phyloP scores from a whole-genome alignment of 2,113 vertebrate species.

The Megaceryle maxima region DNA sequence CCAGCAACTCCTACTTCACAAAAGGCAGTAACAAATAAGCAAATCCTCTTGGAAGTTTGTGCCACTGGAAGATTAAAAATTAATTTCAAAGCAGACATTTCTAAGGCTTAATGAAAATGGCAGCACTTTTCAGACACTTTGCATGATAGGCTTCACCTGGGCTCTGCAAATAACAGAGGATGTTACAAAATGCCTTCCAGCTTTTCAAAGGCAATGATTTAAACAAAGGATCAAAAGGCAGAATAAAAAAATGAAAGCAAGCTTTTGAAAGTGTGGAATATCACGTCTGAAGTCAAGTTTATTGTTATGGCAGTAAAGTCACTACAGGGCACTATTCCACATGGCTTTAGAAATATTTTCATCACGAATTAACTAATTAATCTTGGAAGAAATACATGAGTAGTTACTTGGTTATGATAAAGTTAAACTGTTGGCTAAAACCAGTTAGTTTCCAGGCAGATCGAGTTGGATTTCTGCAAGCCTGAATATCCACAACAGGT shows the following conservation, averaged over 20 bases:
- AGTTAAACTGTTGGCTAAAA: not conserved
- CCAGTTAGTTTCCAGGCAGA: not conserved
- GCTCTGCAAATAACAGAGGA: not conserved
- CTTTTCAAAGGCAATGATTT: conserved; percentile 8
- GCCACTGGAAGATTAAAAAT: conserved; percentile 14
- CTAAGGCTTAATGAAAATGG: conserved; percentile 18
- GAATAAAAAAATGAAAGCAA: not conserved
- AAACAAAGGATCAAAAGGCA: conserved; percentile 26
- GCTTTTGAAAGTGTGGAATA: not conserved
- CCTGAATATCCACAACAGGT: not conserved
- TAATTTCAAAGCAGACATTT: conserved; percentile 8
- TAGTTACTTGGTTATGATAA: not conserved
- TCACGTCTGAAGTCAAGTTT: not conserved
- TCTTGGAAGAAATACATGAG: not conserved
- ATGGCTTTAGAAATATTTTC: not conserved
- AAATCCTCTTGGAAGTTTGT: not conserved
- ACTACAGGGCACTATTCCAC: not conserved
- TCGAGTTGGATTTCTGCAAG: not conserved
- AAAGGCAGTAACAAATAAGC: not conserved
- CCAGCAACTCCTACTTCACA: not conserved
- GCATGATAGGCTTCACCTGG: not conserved
- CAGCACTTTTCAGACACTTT: not conserved
- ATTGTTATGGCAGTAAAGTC: not conserved
- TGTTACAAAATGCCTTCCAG: not conserved
- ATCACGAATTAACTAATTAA: not conserved